Percentiles rank a stretch among this genome's conserved stretches.
Conservation (phyloP, 2,797 vertebrate genomes). For the Peromyscus attwateri region DNA sequence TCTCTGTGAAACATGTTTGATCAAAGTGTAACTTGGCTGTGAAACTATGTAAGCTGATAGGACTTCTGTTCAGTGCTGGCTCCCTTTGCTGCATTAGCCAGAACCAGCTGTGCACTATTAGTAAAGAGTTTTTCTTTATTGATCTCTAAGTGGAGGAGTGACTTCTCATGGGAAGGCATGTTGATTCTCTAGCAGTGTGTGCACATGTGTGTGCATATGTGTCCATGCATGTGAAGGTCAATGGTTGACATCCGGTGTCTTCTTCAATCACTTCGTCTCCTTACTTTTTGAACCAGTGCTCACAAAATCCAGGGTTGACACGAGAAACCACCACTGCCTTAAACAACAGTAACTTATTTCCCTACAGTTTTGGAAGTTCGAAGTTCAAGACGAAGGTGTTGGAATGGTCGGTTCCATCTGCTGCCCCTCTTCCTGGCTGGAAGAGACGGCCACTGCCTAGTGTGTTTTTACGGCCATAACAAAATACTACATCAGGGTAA, state of each 20-base stretch:
- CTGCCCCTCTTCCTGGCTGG: not conserved
- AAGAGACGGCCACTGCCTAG: not conserved
- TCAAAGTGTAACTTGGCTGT: not conserved
- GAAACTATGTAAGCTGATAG: not conserved
- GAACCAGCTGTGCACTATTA: not conserved
- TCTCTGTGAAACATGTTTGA: not conserved
- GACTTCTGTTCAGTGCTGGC: too few relatives aligned
- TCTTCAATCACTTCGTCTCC: too few relatives aligned
- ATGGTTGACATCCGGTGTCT: not conserved
- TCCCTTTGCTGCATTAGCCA: not conserved
- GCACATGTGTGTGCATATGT: not conserved
- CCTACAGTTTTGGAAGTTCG: not conserved
- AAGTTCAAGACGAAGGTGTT: not conserved
- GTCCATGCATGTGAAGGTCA: too few relatives aligned
- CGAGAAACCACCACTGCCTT: not conserved
- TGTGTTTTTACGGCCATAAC: not conserved
- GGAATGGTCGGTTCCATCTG: not conserved
- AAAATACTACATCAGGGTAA: not conserved
- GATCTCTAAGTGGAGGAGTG: not conserved
- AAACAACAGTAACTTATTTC: slow-evolving; percentile 10
- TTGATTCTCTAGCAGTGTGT: not conserved
- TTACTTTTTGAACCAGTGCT: not conserved
- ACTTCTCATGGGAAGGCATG: not conserved
- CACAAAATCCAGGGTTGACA: not conserved
- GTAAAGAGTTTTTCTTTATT: not conserved